Percentiles rank a stretch among this genome's conserved stretches.
phyloP scores from a whole-genome alignment of 2,113 vertebrate genomes.

The Myotis lucifugus region DNA sequence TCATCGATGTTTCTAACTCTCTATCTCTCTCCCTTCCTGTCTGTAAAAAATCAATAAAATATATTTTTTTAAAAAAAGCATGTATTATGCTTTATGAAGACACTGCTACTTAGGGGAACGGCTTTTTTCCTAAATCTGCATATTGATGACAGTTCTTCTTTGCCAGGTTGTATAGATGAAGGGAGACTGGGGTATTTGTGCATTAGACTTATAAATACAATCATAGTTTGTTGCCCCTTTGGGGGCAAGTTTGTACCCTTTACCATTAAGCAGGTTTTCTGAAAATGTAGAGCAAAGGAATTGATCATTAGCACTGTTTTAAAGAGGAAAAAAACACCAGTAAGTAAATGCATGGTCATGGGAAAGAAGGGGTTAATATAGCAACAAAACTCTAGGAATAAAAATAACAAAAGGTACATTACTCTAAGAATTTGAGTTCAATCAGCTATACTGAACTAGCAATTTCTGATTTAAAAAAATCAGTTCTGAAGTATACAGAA shows the following conservation, averaged over 20 bases:
- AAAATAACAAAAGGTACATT: not conserved
- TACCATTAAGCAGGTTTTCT: not conserved
- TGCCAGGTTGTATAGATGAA: not conserved
- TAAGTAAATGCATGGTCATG: not conserved
- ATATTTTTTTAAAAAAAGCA: no score
- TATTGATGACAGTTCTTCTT: not conserved
- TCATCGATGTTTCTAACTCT: no score
- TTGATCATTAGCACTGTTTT: not conserved
- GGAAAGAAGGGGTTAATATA: not conserved
- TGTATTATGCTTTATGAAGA: not conserved
- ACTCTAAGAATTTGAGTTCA: conserved; percentile 6
- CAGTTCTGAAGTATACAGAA: conserved; percentile 20
- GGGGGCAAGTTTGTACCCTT: not conserved
- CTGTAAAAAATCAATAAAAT: no score
- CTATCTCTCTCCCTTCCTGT: no score
- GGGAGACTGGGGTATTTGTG: not conserved
- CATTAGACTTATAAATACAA: not conserved
- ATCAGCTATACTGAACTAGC: not conserved
- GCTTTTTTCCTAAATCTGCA: not conserved
- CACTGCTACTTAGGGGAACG: not conserved
- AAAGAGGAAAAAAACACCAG: not conserved
- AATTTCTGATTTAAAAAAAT: not conserved
- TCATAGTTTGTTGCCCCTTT: not conserved
- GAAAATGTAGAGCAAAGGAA: not conserved
- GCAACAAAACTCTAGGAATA: not conserved